phyloP scores from a whole-genome alignment of 2,113 vertebrate species.

The Electrona antarctica region DNA sequence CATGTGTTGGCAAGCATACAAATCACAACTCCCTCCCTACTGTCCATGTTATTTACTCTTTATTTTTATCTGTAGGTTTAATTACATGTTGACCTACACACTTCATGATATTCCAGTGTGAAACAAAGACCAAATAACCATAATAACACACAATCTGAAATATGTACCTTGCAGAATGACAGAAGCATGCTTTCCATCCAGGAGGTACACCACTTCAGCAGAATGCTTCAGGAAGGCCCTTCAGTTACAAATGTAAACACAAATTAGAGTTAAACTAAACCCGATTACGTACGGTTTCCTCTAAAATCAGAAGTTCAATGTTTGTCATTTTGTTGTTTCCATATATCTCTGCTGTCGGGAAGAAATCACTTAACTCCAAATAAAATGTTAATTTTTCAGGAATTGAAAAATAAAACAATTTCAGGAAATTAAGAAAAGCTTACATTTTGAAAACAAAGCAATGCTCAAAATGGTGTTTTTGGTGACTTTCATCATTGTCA shows the following conservation, averaged over 20 bases:
- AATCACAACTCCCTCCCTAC: too few relatives aligned
- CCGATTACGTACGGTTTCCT: not conserved
- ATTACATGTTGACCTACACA: not conserved
- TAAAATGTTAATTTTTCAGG: too few relatives aligned
- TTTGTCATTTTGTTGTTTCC: too few relatives aligned
- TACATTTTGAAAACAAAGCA: too few relatives aligned
- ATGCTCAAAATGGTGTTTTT: too few relatives aligned
- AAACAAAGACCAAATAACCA: not conserved
- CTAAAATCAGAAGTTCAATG: not conserved
- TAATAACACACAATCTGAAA: not conserved
- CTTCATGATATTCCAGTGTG: not conserved
- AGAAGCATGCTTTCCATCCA: constrained; percentile 88
- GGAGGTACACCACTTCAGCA: constrained; percentile 88
- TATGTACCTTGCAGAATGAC: constrained; percentile 90
- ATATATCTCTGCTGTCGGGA: too few relatives aligned
- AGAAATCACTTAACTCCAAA: too few relatives aligned
- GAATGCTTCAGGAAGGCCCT: constrained; percentile 89
- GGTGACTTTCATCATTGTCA: too few relatives aligned
- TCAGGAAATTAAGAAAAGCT: too few relatives aligned
- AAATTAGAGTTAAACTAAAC: not conserved
- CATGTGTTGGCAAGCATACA: too few relatives aligned
- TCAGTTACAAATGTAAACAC: constrained; percentile 24
- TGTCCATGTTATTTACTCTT: too few relatives aligned
- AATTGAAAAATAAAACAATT: too few relatives aligned
- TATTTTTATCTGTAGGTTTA: not conserved